A percentile compares a stretch with the other conserved stretches of the same genome.
These are phyloP conservation scores for Acanthosepion esculentum DNA, from an alignment of 2,888 invertebrate genomes.

Conservation along the genomic window DNA sequence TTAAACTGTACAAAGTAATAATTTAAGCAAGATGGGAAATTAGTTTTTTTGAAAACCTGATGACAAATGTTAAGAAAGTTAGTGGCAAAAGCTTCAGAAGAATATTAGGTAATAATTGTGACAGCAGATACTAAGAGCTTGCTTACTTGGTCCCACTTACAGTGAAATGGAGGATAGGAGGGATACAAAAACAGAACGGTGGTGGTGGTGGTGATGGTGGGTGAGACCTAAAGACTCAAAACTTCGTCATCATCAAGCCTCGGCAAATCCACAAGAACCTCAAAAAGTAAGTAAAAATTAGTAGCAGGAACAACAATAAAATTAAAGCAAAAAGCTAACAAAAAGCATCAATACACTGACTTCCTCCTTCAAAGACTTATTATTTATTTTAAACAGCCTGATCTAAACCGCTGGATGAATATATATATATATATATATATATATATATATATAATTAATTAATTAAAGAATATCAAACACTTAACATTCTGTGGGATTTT, in stretches of 20 bases:
- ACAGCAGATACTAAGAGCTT: conserved; percentile 33
- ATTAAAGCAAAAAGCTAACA: background rate
- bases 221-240: conserved; percentile 11
- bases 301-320: background rate
- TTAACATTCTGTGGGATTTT: too few species aligned
- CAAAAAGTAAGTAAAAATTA: conserved; percentile 22
- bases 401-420: background rate
- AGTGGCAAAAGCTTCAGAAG: background rate
- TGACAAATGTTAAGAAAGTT: background rate
- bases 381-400: background rate
- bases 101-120: background rate
- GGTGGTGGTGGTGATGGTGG: background rate
- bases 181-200: background rate
- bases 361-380: background rate
- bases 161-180: background rate
- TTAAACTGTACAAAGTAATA: too few species aligned
- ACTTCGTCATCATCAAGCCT: background rate
- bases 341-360: background rate
- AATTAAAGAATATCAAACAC: too few species aligned
- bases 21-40: background rate
- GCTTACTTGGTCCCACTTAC: conserved; percentile 33
- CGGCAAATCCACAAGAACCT: conserved; percentile 21
- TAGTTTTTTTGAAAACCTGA: background rate
- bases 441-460: too few species aligned
- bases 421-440: too few species aligned